phyloP scores from a whole-genome alignment of 2,113 vertebrate genomes.

The Galbula dea region DNA sequence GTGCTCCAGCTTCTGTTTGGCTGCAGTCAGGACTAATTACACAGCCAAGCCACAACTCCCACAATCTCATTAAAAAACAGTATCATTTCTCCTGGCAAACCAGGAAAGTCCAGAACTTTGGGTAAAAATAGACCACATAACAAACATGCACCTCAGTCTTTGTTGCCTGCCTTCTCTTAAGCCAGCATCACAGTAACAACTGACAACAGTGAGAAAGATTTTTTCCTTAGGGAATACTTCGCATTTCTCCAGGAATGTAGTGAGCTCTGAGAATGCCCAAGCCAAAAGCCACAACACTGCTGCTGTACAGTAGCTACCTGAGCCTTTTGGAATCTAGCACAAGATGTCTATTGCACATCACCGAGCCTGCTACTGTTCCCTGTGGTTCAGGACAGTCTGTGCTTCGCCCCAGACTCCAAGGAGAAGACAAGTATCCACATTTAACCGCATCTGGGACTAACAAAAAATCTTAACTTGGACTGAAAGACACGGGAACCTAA shows the following conservation, averaged over 20 bases:
- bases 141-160: neutral
- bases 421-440: neutral
- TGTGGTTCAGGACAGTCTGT: neutral
- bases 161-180: neutral
- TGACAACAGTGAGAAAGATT: neutral
- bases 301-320: neutral
- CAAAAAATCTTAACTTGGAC: neutral
- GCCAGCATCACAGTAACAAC: neutral
- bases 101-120: neutral
- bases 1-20: neutral
- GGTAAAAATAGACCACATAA: neutral
- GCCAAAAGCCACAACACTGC: neutral
- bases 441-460: neutral
- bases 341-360: accelerated
- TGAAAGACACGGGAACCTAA: neutral
- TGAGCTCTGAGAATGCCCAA: neutral
- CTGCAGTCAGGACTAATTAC: neutral
- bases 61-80: neutral
- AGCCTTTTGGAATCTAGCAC: neutral
- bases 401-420: neutral
- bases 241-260: neutral
- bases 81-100: neutral
- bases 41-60: neutral
- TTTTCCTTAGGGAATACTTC: neutral
- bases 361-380: neutral